Conservation (phyloP, 2,113 vertebrate species). For the Erythrolamprus reginae region DNA sequence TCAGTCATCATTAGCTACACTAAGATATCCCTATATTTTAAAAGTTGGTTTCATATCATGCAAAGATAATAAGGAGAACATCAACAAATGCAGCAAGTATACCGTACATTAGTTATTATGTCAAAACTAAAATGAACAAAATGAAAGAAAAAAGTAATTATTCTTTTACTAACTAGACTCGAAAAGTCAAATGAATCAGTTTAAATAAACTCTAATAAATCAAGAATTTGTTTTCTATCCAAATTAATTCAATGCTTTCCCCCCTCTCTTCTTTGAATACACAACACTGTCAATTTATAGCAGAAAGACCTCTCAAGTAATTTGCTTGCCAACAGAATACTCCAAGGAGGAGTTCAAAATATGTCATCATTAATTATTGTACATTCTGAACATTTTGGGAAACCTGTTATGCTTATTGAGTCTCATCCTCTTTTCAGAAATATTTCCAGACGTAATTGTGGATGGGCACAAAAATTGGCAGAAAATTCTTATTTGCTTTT, state of each 20-base stretch:
- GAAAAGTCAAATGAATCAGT: background rate
- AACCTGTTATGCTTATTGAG: background rate
- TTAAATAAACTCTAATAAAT: background rate
- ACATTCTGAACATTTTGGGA: background rate
- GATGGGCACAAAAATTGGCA: background rate
- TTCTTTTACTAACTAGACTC: background rate
- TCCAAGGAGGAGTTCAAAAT: background rate
- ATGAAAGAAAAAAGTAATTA: conserved; percentile 2
- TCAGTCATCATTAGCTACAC: conserved; percentile 6
- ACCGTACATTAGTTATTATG: background rate
- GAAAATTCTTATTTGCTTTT: background rate
- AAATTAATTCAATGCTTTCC: background rate
- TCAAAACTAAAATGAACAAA: background rate
- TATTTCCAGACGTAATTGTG: background rate
- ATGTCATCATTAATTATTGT: background rate
- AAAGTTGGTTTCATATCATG: background rate
- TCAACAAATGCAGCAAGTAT: background rate
- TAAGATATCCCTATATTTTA: background rate
- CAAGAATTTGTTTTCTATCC: background rate
- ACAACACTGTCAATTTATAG: background rate
- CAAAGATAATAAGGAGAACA: background rate
- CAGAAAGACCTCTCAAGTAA: background rate
- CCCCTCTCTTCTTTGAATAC: background rate
- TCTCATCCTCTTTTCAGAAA: background rate
- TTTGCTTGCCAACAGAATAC: background rate